Base-by-base conservation (phyloP, 1,140 invertebrate species). In the Drosophila nikananu region DNA sequence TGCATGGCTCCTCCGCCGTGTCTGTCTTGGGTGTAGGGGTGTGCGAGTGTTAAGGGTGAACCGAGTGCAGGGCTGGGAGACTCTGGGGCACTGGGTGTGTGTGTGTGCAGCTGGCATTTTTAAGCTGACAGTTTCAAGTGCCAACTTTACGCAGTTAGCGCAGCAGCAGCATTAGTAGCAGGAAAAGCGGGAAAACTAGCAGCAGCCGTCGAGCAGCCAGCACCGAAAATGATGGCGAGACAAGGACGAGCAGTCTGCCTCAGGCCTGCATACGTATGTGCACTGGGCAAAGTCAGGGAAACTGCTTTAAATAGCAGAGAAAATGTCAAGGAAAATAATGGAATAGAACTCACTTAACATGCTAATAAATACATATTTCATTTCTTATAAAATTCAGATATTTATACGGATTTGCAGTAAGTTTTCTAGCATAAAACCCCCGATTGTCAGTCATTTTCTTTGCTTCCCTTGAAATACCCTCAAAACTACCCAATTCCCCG, bases 61-160 rank as follows among this genome's bases (percentile, higher is more conserved):
- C n/a, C 5, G 46, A 15, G 23, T 49, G 46, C 7, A 17, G 17
- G 46, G 46, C 23, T 49, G 15, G 8, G 8, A 25, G n/a, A n/a
- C 49, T 51, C 23, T 27, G 48, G 9, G 5, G 10, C 54, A 73
- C 49, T 70, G 48, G 46, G 49, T 70, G 51, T 41, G 61, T 72
- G 37, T 80, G 74, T 89, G 81, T 89, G 84, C 81, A 80, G 74
- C 81, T 89, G 86, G 84, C 84, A 89, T 89, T 90, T 89, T 84
- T 90, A 89, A 89, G 84, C 84, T 89, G 84, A 89, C 84, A 89
- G 81, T 89, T 89, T 89, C 84, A 89, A 89, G 86, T 89, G 84
- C 86, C 84, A 89, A 89, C 84, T 89, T 89, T 89, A 89, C 84
- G 84, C 84, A 89, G 84, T 89, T 89, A 89, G 84, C 78, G 81